Base-by-base conservation (phyloP, 2,797 vertebrate genomes). In the Myripristis jacobus region DNA sequence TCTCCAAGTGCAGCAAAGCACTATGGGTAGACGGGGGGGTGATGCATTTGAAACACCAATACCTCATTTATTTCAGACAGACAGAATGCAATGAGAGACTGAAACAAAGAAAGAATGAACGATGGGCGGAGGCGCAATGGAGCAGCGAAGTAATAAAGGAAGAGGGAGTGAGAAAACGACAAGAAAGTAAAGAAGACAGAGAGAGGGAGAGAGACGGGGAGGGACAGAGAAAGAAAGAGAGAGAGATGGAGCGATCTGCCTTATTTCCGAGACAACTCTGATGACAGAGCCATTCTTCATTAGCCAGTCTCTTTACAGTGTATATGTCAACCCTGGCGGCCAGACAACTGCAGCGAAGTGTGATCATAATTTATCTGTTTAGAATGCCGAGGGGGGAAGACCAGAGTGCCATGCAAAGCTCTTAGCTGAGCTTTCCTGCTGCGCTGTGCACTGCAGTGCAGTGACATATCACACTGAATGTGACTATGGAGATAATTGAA, bases 321-420 rank as follows among this genome's bases (percentile, higher is more conserved):
- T 88, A 85, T 85, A 86, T 85, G 88, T 89, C 87, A 90, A 83
- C 76, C 77, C 81, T 76, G 81, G 83, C 73, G 71, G 87, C 80
- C 82, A 88, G 84, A 87, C 89, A 88, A 90, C 77, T 73, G 79
- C 83, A 85, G 72, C 74, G 73, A 59, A 80, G 85, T 77, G 79
- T 70, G 82, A 90, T 90, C 79, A 87, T 90, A 88, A 89, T 92
- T 91, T 84, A 93, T 91, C 90, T 88, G 56, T 90, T 89, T 83
- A 86, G 79, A 87, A 88, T 75, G 88, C 81, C 61, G 29, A 76
- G 54, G 80, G 82, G 71, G 70, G 68, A 70, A 77, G 63, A 74
- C 78, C 62, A 60, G 13, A 1, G 51, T 52, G 75, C 57, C 27
- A 21, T 68, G 81, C 73, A 72, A 78, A 72, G 85, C 83, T 76